phyloP scores from a whole-genome alignment of 2,888 invertebrate species.

The Lymantria dispar region DNA sequence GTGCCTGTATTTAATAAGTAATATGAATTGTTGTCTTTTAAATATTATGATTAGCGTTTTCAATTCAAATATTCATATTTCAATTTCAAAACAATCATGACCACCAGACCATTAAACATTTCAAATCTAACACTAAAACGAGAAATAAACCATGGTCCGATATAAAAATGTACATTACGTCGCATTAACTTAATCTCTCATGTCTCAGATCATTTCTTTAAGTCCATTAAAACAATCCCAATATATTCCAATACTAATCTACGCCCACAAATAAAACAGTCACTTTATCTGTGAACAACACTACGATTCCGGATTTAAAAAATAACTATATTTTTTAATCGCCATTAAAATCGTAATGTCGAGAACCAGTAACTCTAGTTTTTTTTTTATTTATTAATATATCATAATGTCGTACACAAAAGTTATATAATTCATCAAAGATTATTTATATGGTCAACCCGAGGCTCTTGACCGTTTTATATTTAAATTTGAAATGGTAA shows the following conservation, averaged over 20 bases:
- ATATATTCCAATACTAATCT: conserved; percentile 53
- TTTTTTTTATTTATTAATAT: conserved; percentile 50
- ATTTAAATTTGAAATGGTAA: conserved; percentile 22
- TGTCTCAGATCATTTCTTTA: conserved; percentile 52
- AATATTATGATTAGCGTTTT: not conserved
- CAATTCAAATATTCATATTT: not conserved
- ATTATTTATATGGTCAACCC: conserved; percentile 70
- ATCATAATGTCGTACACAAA: conserved; percentile 63
- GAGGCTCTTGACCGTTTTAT: conserved; percentile 59
- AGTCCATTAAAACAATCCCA: conserved; percentile 52
- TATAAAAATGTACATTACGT: conserved; percentile 33
- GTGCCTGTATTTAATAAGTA: no score
- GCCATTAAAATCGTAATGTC: conserved; percentile 64
- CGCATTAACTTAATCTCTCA: conserved; percentile 38
- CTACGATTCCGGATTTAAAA: conserved; percentile 43
- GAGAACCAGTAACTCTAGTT: conserved; percentile 50
- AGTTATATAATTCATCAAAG: conserved; percentile 69
- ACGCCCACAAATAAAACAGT: conserved; percentile 53
- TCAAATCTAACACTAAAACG: conserved; percentile 18
- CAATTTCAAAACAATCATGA: conserved; percentile 22
- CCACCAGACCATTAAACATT: conserved; percentile 23
- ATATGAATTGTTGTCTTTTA: no score
- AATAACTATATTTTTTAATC: conserved; percentile 67
- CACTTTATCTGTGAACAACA: conserved; percentile 49
- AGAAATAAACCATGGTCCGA: conserved; percentile 26